phyloP scores from a whole-genome alignment of 2,113 vertebrate species.

The Garra rufa region DNA sequence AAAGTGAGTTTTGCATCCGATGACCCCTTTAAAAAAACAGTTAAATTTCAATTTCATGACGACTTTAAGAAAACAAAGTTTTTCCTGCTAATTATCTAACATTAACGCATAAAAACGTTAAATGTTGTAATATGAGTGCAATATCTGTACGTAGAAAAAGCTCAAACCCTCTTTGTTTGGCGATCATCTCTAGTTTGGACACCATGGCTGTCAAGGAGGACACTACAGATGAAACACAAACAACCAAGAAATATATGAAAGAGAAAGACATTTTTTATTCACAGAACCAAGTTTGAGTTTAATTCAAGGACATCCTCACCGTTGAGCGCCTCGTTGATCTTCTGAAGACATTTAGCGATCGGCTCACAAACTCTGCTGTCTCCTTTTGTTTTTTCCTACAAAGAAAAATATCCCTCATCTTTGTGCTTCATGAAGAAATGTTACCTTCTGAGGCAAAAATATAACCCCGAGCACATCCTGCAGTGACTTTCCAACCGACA shows the following conservation, averaged over 20 bases:
- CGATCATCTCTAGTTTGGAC: constrained; percentile 78
- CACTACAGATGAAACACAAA: constrained; percentile 68
- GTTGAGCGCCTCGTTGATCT: constrained; percentile 76
- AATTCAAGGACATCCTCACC: constrained; percentile 67
- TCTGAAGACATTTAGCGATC: constrained; percentile 75
- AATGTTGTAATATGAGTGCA: neutral
- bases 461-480: neutral
- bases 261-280: neutral
- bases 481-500: neutral
- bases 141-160: constrained; percentile 19
- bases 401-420: neutral
- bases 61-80: neutral
- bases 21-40: too few relatives aligned
- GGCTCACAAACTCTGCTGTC: constrained; percentile 61
- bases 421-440: neutral
- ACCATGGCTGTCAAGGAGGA: constrained; percentile 72
- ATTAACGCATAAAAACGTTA: neutral
- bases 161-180: constrained; percentile 81
- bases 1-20: too few relatives aligned
- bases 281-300: neutral
- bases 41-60: too few relatives aligned
- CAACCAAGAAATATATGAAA: neutral
- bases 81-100: neutral
- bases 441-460: neutral
- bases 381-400: constrained; percentile 71